Percentiles rank a stretch among this genome's conserved stretches.
These are phyloP conservation scores for Miichthys miiuy DNA, from an alignment of 2,797 vertebrate species.

Conservation along the genomic window DNA sequence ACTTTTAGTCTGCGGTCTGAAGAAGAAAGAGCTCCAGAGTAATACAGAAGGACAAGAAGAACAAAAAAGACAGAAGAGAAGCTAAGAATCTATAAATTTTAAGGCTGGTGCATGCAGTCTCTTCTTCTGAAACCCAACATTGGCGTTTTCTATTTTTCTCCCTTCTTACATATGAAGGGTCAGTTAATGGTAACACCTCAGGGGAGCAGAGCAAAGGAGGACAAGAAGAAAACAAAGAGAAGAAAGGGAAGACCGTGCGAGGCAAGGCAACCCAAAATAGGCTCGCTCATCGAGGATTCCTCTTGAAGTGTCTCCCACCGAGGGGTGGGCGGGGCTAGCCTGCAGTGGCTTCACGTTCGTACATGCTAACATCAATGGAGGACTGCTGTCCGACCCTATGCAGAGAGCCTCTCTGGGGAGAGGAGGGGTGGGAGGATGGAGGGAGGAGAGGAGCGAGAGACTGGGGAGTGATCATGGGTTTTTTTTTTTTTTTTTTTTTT, in stretches of 20 bases:
- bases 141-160: slow-evolving; percentile 18
- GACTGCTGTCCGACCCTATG: slow-evolving; percentile 63
- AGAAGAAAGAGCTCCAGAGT: background rate
- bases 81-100: slow-evolving; percentile 1
- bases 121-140: slow-evolving; percentile 18
- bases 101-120: background rate
- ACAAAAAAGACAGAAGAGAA: background rate
- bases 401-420: slow-evolving; percentile 53
- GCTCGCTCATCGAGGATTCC: slow-evolving; percentile 71
- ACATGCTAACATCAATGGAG: slow-evolving; percentile 71
- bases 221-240: slow-evolving; percentile 61
- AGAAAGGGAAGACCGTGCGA: slow-evolving; percentile 27
- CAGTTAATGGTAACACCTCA: slow-evolving; percentile 61
- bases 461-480: slow-evolving; percentile 21
- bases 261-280: slow-evolving; percentile 51
- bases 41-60: background rate
- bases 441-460: background rate
- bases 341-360: slow-evolving; percentile 61
- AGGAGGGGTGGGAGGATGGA: slow-evolving; percentile 6
- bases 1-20: background rate
- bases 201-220: slow-evolving; percentile 46
- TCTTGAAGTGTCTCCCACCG: slow-evolving; percentile 72
- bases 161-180: slow-evolving; percentile 44
- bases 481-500: no score
- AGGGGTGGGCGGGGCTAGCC: slow-evolving; percentile 65